Evolutionary conservation across 2,888 invertebrate species (phyloP).

Genomic region (Lochmaea crataegi): DNA sequence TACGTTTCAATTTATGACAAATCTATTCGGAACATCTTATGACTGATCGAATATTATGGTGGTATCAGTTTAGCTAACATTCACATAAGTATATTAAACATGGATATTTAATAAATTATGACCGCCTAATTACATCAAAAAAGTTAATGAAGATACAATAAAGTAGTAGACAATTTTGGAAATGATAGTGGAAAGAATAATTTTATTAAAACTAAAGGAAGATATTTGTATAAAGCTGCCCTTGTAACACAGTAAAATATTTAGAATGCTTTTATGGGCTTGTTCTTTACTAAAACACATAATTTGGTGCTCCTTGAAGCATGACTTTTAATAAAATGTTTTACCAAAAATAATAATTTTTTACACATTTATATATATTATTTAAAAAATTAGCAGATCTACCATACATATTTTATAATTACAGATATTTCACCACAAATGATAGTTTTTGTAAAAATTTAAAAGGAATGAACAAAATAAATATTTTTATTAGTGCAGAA

Average conservation of each 20-base stretch:
- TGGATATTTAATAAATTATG: conserved; percentile 27
- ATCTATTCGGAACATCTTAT: not conserved
- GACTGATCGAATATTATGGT: not conserved
- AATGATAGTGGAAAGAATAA: conserved; percentile 11
- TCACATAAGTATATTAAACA: not conserved
- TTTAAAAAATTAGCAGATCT: conserved; percentile 4
- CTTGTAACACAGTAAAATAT: conserved; percentile 18
- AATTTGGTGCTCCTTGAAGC: not conserved
- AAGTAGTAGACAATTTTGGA: conserved; percentile 13
- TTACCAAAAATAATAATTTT: conserved; percentile 1
- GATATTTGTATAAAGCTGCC: conserved; percentile 22
- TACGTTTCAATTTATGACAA: not conserved
- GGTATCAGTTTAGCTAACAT: not conserved
- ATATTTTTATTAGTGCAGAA: not conserved
- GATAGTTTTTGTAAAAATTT: not conserved
- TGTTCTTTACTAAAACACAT: conserved; percentile 6
- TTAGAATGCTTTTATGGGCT: conserved; percentile 16
- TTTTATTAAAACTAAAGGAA: conserved; percentile 6
- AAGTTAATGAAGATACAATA: conserved; percentile 20
- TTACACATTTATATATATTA: not conserved
- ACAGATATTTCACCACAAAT: not conserved
- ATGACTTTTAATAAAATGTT: conserved; percentile 1
- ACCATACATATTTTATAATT: not conserved
- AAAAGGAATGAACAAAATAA: not conserved
- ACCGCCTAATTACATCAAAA: conserved; percentile 33